Percentiles rank a stretch among this genome's conserved stretches.
These are phyloP conservation scores for Pycnomerus fuliginosus DNA, from an alignment of 2,888 invertebrate genomes.

Conservation along the genomic window DNA sequence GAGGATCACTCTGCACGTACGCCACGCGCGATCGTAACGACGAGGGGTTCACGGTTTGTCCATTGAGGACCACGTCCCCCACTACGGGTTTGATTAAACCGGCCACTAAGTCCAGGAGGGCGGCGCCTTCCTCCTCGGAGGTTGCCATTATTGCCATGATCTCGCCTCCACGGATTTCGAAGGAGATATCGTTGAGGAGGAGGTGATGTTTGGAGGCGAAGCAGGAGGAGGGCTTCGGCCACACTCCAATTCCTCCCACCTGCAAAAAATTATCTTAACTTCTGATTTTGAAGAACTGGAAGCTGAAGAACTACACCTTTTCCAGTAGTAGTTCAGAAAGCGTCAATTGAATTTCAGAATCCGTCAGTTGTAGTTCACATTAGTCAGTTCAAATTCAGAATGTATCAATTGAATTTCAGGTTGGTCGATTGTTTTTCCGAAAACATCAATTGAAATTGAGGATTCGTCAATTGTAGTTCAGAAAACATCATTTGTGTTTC, in stretches of 20 bases:
- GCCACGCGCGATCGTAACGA: conserved; percentile 72
- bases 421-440: too few relatives aligned
- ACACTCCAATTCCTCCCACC: conserved; percentile 40
- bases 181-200: conserved; percentile 66
- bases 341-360: too few relatives aligned
- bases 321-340: too few relatives aligned
- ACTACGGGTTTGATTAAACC: conserved; percentile 62
- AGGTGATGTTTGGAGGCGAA: conserved; percentile 44
- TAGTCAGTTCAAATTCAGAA: too few relatives aligned
- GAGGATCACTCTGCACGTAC: conserved; percentile 72
- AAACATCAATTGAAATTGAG: too few relatives aligned
- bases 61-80: conserved; percentile 85
- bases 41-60: conserved; percentile 73
- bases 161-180: conserved; percentile 90
- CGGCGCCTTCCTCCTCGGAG: conserved; percentile 81
- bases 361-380: too few relatives aligned
- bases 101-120: conserved; percentile 82
- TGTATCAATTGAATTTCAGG: too few relatives aligned
- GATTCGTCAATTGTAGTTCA: too few relatives aligned
- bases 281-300: background rate
- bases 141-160: conserved; percentile 89
- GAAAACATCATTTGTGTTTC: too few relatives aligned
- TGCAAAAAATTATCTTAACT: conserved; percentile 11
- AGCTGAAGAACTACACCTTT: too few relatives aligned
- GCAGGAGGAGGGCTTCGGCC: conserved; percentile 35